These are phyloP conservation scores for Alca torda DNA, from an alignment of 2,797 vertebrate species.

Conservation along the genomic window DNA sequence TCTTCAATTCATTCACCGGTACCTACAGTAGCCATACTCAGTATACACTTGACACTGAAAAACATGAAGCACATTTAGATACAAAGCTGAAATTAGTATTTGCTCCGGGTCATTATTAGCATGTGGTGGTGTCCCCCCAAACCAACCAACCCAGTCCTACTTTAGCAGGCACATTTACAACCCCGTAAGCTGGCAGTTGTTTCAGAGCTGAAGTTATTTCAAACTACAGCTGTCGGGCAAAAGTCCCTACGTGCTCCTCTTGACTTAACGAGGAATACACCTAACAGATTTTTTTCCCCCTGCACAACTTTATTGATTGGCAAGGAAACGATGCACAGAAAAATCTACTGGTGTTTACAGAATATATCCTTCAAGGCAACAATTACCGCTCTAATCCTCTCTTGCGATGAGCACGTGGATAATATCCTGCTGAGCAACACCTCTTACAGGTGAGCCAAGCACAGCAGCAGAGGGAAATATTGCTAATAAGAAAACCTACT, in stretches of 20 bases:
- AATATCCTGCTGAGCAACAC: not conserved
- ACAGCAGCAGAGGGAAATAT: not conserved
- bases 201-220: not conserved
- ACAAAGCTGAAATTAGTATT: not conserved
- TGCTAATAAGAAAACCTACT: not conserved
- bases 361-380: not conserved
- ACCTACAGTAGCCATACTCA: not conserved
- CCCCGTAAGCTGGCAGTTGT: not conserved
- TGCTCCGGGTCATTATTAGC: not conserved
- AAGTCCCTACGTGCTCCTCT: not conserved
- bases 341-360: not conserved
- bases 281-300: not conserved
- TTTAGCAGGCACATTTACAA: not conserved
- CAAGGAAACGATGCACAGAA: not conserved
- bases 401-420: not conserved
- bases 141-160: not conserved
- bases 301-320: not conserved
- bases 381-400: not conserved
- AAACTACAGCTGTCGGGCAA: not conserved
- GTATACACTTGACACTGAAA: not conserved
- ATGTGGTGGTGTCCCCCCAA: not conserved
- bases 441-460: not conserved
- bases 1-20: not conserved
- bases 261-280: not conserved
- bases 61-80: not conserved